These are phyloP conservation scores for Euphydryas editha DNA, from an alignment of 2,888 invertebrate genomes.

Conservation along the genomic window DNA sequence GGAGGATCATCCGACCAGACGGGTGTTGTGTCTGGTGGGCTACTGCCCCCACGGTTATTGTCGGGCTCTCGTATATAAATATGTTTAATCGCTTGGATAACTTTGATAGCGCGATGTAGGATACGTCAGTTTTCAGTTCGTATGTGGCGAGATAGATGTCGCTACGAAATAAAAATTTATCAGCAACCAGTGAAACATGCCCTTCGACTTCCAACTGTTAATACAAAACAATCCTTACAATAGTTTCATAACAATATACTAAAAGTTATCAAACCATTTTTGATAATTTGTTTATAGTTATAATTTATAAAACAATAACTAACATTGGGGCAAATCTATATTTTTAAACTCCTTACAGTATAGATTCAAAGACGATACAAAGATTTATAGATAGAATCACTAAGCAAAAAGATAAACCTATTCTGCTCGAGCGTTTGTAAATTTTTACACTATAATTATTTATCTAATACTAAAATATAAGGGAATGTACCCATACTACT, in stretches of 20 bases:
- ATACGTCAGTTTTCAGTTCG: too few relatives aligned
- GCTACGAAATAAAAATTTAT: too few relatives aligned
- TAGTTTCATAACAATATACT: background rate
- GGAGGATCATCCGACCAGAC: too few relatives aligned
- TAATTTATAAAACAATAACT: background rate
- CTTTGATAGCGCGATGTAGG: too few relatives aligned
- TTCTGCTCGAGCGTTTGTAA: background rate
- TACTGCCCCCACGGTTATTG: too few relatives aligned
- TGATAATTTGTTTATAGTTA: slow-evolving; percentile 6
- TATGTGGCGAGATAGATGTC: too few relatives aligned
- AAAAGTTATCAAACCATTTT: background rate
- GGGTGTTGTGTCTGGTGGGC: too few relatives aligned
- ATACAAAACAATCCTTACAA: background rate
- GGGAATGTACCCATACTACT: too few relatives aligned
- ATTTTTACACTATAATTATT: background rate
- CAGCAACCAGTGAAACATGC: too few relatives aligned
- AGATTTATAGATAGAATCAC: background rate
- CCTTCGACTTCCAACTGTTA: background rate
- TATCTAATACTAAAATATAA: background rate
- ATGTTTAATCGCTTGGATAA: too few relatives aligned
- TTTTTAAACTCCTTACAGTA: background rate
- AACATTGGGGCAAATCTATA: slow-evolving; percentile 4
- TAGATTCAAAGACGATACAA: slow-evolving; percentile 8
- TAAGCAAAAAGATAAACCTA: background rate
- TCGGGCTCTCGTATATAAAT: too few relatives aligned